Base-by-base conservation (phyloP, 2,888 invertebrate genomes). In the Drosophila ezoana region DNA sequence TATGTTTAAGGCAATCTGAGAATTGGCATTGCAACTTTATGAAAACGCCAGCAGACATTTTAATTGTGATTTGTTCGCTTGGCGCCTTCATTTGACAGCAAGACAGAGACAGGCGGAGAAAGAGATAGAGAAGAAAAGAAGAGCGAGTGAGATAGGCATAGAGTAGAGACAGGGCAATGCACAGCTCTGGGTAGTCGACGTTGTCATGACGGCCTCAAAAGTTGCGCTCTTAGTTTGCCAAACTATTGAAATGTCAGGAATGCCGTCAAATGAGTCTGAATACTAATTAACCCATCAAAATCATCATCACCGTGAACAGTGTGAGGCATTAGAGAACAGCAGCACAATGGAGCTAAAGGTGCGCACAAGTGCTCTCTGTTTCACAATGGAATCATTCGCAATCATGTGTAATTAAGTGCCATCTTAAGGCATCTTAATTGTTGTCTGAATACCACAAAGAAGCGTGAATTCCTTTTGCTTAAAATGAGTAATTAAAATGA, bases 1-100 rank as follows among this genome's bases (percentile, higher is more conserved):
- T 70, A 41, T 59, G 44, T 76, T 76, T 40, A 60, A 40, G 61
- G 65, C 70, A 74, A 74, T 74, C 70, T 51, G 70, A 75, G 61
- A 54, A 54, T 69, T 69, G 65, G 51, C 23, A 75, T 70, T 70
- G 56, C 64, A 65, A 67, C 44, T 74, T 78, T 60, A 66, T 68
- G 61, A 43, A 61, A 53, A 64, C 48, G 59, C 61, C 53, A 64
- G 54, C 63, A 63, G 64, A 67, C 76, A 73, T 65, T 81, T 81
- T 81, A 75, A 72, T 84, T 84, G 67, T 66, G 72, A 81, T 75
- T 81, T 64, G 23, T 57, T 64, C 35, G 49, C 52, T 61, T 45
- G 37, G 33, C 49, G 44, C 43, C 43, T 16, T 16, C 28, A 11
- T 20, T 43, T 53, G 43, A 23, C 49, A 37, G 9, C 20, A 11